Evolutionary conservation across 1,140 invertebrate species (phyloP).

Genomic region (Acromyrmex charruanus): DNA sequence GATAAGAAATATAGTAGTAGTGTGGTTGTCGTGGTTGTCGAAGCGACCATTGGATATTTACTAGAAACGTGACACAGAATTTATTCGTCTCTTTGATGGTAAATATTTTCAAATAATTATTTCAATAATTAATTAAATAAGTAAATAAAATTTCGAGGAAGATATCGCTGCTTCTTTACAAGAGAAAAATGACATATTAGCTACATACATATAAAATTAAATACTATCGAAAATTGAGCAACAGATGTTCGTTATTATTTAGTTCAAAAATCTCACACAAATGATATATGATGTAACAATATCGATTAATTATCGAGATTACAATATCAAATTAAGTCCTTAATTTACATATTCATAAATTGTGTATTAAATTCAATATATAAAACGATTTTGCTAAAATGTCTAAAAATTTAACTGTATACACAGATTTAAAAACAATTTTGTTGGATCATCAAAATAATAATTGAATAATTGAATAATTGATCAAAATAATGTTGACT

Average conservation of each 20-base stretch:
- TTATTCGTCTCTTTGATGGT: background rate
- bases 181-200: background rate
- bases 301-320: background rate
- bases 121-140: background rate
- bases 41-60: background rate
- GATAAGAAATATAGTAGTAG: background rate
- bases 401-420: background rate
- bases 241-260: constrained; percentile 22
- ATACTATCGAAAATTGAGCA: background rate
- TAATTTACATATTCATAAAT: background rate
- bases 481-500: too few relatives aligned
- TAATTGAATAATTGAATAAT: too few relatives aligned
- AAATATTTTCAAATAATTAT: background rate
- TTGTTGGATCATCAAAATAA: too few relatives aligned
- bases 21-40: background rate
- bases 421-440: too few relatives aligned
- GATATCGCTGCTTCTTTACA: background rate
- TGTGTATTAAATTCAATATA: background rate
- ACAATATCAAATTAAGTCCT: background rate
- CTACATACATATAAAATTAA: background rate
- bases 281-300: background rate
- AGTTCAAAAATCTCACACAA: background rate
- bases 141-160: background rate
- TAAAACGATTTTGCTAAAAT: background rate
- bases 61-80: background rate